Conservation (phyloP, 2,113 vertebrate genomes). For the Pluvianellus socialis region DNA sequence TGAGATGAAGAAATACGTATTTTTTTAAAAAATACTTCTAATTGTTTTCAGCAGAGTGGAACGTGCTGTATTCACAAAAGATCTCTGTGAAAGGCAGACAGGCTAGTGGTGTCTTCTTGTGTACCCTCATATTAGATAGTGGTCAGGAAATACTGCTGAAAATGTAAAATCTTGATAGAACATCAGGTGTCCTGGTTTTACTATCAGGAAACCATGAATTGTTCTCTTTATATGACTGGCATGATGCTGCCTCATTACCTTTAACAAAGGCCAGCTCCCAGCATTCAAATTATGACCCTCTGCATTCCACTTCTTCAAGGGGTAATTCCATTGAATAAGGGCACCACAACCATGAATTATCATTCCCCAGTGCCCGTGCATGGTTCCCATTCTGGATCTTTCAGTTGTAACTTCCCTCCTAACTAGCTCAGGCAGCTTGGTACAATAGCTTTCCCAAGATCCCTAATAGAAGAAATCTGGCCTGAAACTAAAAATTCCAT, state of each 20-base stretch:
- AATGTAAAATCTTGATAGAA: not conserved
- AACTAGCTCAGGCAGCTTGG: not conserved
- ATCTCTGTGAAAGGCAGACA: not conserved
- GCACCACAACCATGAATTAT: not conserved
- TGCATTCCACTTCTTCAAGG: not conserved
- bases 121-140: not conserved
- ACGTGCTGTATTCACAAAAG: not conserved
- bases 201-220: not conserved
- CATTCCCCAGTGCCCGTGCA: rapidly evolving
- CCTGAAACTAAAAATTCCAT: not conserved
- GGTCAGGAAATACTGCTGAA: not conserved
- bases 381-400: not conserved
- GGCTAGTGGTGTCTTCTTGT: not conserved
- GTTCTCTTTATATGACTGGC: not conserved
- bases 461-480: not conserved
- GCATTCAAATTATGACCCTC: not conserved
- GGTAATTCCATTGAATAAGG: not conserved
- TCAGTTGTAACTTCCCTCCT: not conserved
- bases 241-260: not conserved
- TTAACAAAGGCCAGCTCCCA: not conserved
- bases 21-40: not conserved
- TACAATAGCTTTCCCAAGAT: not conserved
- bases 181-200: not conserved
- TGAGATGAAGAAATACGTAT: not conserved
- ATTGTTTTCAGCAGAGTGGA: not conserved